A percentile compares a stretch with the other conserved stretches of the same genome.
Evolutionary conservation across 2,888 invertebrate genomes (phyloP).

Genomic region (Abrostola tripartita): DNA sequence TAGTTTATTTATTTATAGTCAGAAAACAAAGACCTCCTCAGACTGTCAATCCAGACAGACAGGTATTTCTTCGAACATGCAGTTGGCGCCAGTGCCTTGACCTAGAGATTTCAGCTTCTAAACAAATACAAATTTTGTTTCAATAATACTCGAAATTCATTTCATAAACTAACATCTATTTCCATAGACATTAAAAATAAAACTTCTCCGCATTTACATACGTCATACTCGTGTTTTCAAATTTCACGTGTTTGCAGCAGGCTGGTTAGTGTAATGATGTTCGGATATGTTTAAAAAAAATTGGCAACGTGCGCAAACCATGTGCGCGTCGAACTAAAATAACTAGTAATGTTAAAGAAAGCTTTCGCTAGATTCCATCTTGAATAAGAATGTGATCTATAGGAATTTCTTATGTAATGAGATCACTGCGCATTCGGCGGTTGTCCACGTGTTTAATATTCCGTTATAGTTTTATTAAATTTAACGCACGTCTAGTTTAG

Average conservation of each 20-base stretch:
- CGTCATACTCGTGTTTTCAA: slow-evolving; percentile 18
- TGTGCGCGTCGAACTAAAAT: slow-evolving; percentile 43
- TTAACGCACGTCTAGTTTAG: no score
- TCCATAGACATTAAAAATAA: slow-evolving; percentile 16
- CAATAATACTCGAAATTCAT: background rate
- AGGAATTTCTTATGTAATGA: background rate
- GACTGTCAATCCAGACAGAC: background rate
- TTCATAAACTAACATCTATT: slow-evolving; percentile 20
- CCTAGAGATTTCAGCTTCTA: background rate
- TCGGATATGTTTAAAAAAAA: slow-evolving; percentile 17
- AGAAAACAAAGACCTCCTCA: background rate
- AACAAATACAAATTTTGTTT: background rate
- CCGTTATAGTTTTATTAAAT: no score
- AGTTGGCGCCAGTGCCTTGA: background rate
- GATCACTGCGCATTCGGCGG: background rate
- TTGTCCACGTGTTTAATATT: background rate
- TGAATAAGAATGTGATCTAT: background rate
- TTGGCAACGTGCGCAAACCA: slow-evolving; percentile 43
- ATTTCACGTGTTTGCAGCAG: slow-evolving; percentile 26
- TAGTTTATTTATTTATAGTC: no score
- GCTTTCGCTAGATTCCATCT: background rate
- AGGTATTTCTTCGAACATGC: background rate
- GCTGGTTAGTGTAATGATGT: slow-evolving; percentile 17
- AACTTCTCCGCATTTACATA: slow-evolving; percentile 2
- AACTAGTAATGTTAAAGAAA: slow-evolving; percentile 12